These are phyloP conservation scores for Proterorhinus semilunaris DNA, from an alignment of 2,113 vertebrate species.

Conservation along the genomic window DNA sequence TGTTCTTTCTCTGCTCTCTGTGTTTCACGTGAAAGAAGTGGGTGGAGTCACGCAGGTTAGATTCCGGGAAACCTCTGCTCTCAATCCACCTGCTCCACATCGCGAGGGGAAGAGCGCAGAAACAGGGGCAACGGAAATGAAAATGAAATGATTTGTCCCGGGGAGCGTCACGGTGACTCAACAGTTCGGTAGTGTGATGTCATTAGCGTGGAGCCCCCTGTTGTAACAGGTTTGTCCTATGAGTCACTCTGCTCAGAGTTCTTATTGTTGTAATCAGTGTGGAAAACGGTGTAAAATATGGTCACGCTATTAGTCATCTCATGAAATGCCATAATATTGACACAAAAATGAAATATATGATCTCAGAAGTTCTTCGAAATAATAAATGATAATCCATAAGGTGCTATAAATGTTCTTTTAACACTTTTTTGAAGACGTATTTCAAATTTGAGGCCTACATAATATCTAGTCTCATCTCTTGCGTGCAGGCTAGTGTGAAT, in stretches of 20 bases:
- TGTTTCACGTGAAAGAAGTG: slow-evolving; percentile 13
- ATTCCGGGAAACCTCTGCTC: slow-evolving; percentile 57
- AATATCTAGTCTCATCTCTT: too few species aligned
- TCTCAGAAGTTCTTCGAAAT: not conserved
- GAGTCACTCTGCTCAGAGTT: slow-evolving; percentile 52
- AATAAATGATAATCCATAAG: not conserved
- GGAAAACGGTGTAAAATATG: not conserved
- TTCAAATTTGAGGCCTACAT: too few species aligned
- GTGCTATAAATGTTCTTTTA: too few species aligned
- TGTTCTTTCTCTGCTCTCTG: slow-evolving; percentile 16
- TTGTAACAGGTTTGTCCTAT: slow-evolving; percentile 27
- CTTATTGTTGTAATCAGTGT: slow-evolving; percentile 1
- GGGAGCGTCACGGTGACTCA: slow-evolving; percentile 47
- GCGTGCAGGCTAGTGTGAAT: too few species aligned
- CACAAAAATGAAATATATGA: not conserved
- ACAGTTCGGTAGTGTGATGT: not conserved
- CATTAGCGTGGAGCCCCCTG: slow-evolving; percentile 4
- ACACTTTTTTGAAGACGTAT: too few species aligned
- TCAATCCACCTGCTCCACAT: slow-evolving; percentile 50
- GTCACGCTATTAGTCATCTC: not conserved
- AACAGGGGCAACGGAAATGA: slow-evolving; percentile 33
- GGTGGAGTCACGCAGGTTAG: slow-evolving; percentile 43
- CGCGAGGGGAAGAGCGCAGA: not conserved
- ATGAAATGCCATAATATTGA: not conserved
- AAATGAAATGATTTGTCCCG: slow-evolving; percentile 5